These are phyloP conservation scores for Mobula birostris DNA, from an alignment of 2,113 vertebrate species.

Conservation along the genomic window DNA sequence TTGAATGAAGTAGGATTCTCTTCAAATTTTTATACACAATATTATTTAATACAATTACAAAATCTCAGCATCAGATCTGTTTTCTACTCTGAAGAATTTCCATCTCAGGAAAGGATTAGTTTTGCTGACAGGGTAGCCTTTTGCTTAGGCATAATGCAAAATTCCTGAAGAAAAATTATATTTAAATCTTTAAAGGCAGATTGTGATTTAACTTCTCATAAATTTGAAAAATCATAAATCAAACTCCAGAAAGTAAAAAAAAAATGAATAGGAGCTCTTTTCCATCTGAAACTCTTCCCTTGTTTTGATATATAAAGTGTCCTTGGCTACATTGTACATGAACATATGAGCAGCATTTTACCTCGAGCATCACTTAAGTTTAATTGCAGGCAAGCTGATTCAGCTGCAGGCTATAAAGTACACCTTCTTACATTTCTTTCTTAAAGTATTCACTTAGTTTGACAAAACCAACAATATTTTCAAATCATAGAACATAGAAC, in stretches of 20 bases:
- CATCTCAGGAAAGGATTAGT: background rate
- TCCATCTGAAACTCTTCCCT: background rate
- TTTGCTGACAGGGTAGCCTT: background rate
- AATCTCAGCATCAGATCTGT: background rate
- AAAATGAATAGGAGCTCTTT: background rate
- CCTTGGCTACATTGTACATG: background rate
- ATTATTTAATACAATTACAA: background rate
- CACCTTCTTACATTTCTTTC: background rate
- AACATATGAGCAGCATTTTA: background rate
- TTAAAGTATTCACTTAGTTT: background rate
- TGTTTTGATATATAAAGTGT: background rate
- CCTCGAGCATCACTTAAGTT: too few species aligned
- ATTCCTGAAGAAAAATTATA: background rate
- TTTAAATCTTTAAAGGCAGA: background rate
- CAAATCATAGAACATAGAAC: background rate
- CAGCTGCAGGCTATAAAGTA: background rate
- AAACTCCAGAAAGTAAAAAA: background rate
- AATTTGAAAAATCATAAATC: background rate
- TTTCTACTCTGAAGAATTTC: background rate
- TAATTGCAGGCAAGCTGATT: background rate
- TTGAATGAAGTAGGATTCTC: background rate
- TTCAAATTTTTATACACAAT: background rate
- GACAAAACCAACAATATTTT: background rate
- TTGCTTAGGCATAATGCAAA: background rate
- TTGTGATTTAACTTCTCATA: too few species aligned